Evolutionary conservation across 1,140 invertebrate genomes (phyloP).

Genomic region (Orius laevigatus): DNA sequence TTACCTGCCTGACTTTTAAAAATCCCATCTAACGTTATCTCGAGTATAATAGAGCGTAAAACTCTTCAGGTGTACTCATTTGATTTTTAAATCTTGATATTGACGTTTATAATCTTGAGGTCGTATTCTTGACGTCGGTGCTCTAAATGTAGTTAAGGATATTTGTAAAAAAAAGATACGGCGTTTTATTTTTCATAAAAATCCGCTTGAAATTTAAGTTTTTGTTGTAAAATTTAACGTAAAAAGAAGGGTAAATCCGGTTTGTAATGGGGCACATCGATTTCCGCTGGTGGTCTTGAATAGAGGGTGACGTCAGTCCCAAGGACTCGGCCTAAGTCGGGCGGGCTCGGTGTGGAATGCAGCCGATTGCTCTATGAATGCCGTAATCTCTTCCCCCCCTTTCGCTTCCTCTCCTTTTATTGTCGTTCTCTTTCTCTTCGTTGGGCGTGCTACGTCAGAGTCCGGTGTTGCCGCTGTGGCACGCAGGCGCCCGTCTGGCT

Average conservation of each 20-base stretch:
- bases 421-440: not conserved
- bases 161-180: too few relatives aligned
- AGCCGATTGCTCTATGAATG: slow-evolving; percentile 11
- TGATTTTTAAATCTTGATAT: too few relatives aligned
- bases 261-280: too few relatives aligned
- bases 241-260: too few relatives aligned
- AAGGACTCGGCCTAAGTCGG: slow-evolving; percentile 12
- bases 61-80: too few relatives aligned
- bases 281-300: not conserved
- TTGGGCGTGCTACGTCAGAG: slow-evolving; percentile 8
- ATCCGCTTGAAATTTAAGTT: not conserved
- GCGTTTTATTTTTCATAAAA: too few relatives aligned
- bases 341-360: slow-evolving; percentile 14
- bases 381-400: slow-evolving; percentile 14
- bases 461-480: slow-evolving; percentile 5
- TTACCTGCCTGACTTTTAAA: too few relatives aligned
- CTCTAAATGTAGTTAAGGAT: too few relatives aligned
- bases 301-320: slow-evolving; percentile 14
- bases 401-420: not conserved
- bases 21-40: too few relatives aligned
- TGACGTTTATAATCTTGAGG: too few relatives aligned
- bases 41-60: too few relatives aligned
- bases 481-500: slow-evolving; percentile 1
- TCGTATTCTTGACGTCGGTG: too few relatives aligned
- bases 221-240: not conserved